Base-by-base conservation (phyloP, 2,797 vertebrate species). In the Nannoperca australis region DNA sequence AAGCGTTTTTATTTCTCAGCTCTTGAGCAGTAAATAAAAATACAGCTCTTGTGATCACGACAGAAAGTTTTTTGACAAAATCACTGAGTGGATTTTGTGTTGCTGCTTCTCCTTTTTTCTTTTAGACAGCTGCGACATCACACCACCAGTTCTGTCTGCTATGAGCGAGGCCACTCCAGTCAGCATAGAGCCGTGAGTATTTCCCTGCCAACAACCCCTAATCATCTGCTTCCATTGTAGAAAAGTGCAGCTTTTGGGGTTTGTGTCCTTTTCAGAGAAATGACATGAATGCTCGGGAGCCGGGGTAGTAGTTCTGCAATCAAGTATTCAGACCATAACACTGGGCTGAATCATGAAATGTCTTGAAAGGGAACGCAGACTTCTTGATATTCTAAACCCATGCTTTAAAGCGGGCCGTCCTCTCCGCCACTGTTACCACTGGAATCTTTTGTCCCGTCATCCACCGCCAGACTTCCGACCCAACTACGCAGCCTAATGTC, bases 151-250 rank as follows among this genome's bases (percentile, higher is more conserved):
- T 69, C 96, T 99, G 62, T 96, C 96, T 0, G 96, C 97, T 27
- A 97, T 99, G 88, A 95, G 95, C 24, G 98, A 99, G 80, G 97
- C 95, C 89, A 99, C 98, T 10, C 98, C 98, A 0, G 98, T 99
- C 95, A 98, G 97, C 96, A 97, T 99, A 30, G 98, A 99, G 87
- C 98, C 98, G 98, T 99, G 94, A 98, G 98, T 99, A 90, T 69
- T 70, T 45, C 40, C 54, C 65, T 12, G 54, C 56, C 20, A 14
- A 22, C 53, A n/a, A 54, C 73, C 50, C 22, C 62, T 9, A 72
- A 61, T 51, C 34, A 18, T 63, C 54, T 4, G 62, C 59, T 56
- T 36, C 63, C 51, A 27, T 40, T 20, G 4, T 42, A 47, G 65
- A 83, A 68, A 34, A 58, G 17, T 3, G 42, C 32, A 18, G 51